Percentiles rank a stretch among this genome's conserved stretches.
These are phyloP conservation scores for Drosophila subquinaria DNA, from an alignment of 2,888 invertebrate genomes.

Conservation along the genomic window DNA sequence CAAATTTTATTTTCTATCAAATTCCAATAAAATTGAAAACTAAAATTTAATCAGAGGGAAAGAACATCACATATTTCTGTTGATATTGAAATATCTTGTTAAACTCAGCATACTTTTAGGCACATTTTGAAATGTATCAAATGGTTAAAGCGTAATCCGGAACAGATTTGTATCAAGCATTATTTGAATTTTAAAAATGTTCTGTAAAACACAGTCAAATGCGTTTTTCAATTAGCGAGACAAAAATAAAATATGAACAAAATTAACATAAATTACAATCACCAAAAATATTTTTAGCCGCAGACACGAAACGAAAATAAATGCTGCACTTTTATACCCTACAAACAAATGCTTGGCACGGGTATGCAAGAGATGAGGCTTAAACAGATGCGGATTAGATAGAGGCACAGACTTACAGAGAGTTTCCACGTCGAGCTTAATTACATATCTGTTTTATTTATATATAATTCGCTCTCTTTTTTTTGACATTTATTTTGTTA, in stretches of 20 bases:
- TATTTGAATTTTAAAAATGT: neutral
- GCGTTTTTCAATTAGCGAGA: conserved; percentile 53
- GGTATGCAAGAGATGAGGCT: neutral
- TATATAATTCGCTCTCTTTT: neutral
- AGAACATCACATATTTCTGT: neutral
- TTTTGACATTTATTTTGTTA: neutral
- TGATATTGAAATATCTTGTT: neutral
- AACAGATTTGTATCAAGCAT: neutral
- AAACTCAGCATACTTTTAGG: no score
- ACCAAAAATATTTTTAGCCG: conserved; percentile 56
- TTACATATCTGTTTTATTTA: neutral
- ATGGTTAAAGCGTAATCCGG: neutral
- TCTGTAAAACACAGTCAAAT: conserved; percentile 21
- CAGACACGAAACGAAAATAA: conserved; percentile 56
- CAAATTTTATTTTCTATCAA: neutral
- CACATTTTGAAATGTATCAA: neutral
- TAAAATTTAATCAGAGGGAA: neutral
- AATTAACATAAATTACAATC: conserved; percentile 65
- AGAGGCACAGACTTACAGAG: neutral
- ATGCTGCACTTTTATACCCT: conserved; percentile 38
- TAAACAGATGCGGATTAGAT: neutral
- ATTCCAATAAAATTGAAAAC: neutral
- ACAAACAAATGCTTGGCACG: no score
- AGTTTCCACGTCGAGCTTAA: neutral
- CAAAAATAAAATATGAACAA: conserved; percentile 46